Evolutionary conservation across 2,888 invertebrate species (phyloP).

Genomic region (Galerucella calmariensis): DNA sequence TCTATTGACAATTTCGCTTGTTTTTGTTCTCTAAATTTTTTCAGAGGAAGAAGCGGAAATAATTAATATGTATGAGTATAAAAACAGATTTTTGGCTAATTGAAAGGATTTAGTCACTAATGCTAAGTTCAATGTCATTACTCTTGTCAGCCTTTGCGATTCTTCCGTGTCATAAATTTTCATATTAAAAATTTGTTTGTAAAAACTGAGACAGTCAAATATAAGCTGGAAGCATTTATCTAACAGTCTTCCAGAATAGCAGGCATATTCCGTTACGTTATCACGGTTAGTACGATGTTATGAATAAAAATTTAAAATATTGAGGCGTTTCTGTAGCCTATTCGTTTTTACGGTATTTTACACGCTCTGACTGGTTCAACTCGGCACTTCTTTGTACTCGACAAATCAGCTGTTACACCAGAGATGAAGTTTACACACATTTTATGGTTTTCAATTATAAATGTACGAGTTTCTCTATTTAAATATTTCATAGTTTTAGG

Average conservation of each 20-base stretch:
- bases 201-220: neutral
- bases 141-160: too few species aligned
- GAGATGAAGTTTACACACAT: constrained; percentile 24
- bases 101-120: too few species aligned
- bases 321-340: constrained; percentile 19
- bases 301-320: constrained; percentile 31
- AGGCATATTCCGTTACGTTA: neutral
- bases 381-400: constrained; percentile 22
- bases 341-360: constrained; percentile 31
- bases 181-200: neutral
- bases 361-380: constrained; percentile 24
- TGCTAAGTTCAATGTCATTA: too few species aligned
- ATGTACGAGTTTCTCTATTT: constrained; percentile 4
- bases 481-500: neutral
- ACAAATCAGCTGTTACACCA: constrained; percentile 24
- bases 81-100: too few species aligned
- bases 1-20: too few species aligned
- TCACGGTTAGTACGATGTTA: constrained; percentile 4
- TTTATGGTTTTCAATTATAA: constrained; percentile 30
- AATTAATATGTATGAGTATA: too few species aligned
- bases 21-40: too few species aligned
- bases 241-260: neutral
- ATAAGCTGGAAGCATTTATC: neutral
- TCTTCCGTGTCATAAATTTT: neutral
- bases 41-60: too few species aligned